phyloP scores from a whole-genome alignment of 1,140 invertebrate species.

The Elysia chlorotica region DNA sequence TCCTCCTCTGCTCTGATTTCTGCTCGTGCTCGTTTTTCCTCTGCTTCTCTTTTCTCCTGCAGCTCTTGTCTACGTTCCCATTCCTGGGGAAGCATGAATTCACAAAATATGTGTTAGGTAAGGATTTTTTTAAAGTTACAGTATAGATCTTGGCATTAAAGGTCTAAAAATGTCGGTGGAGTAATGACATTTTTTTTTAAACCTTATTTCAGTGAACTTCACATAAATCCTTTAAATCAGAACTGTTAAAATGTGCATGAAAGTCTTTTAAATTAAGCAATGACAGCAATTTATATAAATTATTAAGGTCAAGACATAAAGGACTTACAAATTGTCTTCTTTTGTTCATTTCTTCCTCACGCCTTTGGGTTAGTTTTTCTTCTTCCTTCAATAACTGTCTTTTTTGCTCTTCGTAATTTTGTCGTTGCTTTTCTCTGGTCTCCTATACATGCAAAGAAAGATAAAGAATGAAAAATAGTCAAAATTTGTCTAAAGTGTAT shows the following conservation, averaged over 20 bases:
- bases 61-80: slow-evolving; percentile 47
- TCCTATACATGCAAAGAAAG: slow-evolving; percentile 45
- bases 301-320: background rate
- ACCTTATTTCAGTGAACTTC: too few relatives aligned
- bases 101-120: too few relatives aligned
- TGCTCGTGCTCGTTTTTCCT: slow-evolving; percentile 44
- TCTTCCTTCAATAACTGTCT: slow-evolving; percentile 48
- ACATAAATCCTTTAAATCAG: too few relatives aligned
- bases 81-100: slow-evolving; percentile 45
- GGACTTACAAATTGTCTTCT: slow-evolving; percentile 53
- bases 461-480: background rate
- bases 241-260: too few relatives aligned
- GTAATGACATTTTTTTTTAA: too few relatives aligned
- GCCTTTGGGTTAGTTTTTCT: slow-evolving; percentile 46
- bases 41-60: slow-evolving; percentile 49
- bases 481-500: background rate
- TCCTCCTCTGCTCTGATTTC: slow-evolving; percentile 48
- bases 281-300: too few relatives aligned
- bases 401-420: slow-evolving; percentile 54
- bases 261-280: too few relatives aligned
- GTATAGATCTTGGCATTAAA: too few relatives aligned
- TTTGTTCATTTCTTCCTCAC: slow-evolving; percentile 47
- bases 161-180: too few relatives aligned
- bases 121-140: too few relatives aligned
- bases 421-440: slow-evolving; percentile 51